These are phyloP conservation scores for Ophioninae sp. DNA, from an alignment of 2,888 invertebrate species.

Conservation along the genomic window DNA sequence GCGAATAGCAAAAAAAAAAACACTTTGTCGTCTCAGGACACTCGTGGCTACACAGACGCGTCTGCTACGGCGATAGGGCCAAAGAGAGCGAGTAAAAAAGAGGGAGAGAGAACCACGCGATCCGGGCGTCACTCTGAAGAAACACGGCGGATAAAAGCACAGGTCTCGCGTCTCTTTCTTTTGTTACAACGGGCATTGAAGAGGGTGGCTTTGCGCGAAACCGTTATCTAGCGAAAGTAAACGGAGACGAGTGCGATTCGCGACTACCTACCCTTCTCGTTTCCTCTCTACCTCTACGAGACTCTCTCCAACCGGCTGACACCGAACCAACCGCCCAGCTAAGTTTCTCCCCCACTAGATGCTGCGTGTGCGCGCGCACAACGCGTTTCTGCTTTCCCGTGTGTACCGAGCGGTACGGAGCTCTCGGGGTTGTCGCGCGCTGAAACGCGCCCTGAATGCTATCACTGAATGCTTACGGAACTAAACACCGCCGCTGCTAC, in stretches of 20 bases:
- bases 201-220: not conserved
- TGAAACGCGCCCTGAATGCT: constrained; percentile 1
- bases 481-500: not conserved
- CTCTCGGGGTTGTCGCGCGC: constrained; percentile 16
- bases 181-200: not conserved
- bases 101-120: constrained; percentile 7
- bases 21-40: not conserved
- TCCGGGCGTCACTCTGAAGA: not conserved
- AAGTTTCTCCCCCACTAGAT: constrained; percentile 27
- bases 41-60: not conserved
- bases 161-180: constrained; percentile 7
- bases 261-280: constrained; percentile 19
- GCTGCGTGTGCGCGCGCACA: not conserved
- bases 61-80: not conserved
- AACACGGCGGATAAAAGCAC: constrained; percentile 1
- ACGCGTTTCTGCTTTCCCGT: not conserved
- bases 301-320: constrained; percentile 53
- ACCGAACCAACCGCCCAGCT: constrained; percentile 48
- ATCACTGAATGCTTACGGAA: not conserved
- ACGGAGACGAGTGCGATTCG: not conserved
- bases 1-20: too few species aligned
- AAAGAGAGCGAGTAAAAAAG: not conserved
- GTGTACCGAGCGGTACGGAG: not conserved
- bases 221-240: not conserved
- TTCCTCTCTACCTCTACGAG: constrained; percentile 38